phyloP scores from a whole-genome alignment of 2,888 invertebrate species.

The Seira sanloemensis region DNA sequence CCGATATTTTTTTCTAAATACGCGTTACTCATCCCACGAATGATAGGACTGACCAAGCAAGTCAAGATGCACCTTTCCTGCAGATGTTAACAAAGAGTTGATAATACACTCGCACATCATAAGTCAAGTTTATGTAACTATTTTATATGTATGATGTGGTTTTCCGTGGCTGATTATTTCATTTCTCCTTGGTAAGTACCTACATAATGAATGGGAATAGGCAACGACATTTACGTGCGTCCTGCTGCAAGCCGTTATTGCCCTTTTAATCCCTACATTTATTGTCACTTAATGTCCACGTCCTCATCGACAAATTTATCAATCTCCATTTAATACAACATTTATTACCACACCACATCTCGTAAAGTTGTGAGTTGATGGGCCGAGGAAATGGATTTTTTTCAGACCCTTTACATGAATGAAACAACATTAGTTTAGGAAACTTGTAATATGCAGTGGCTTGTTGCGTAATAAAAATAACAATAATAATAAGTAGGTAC shows the following conservation, averaged over 20 bases:
- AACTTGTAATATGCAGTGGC: not conserved
- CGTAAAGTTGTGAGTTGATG: conserved; percentile 35
- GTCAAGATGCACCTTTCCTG: too few species aligned
- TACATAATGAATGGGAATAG: not conserved
- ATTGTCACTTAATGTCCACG: not conserved
- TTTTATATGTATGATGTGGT: too few species aligned
- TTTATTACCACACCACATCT: conserved; percentile 20
- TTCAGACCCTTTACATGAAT: conserved; percentile 27
- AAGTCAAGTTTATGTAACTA: too few species aligned
- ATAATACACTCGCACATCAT: too few species aligned
- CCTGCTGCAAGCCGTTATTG: not conserved
- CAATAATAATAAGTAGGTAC: conserved; percentile 15
- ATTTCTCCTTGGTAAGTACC: too few species aligned
- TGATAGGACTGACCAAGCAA: too few species aligned
- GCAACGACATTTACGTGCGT: too few species aligned
- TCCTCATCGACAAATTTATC: conserved; percentile 20
- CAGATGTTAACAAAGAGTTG: too few species aligned
- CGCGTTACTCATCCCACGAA: too few species aligned
- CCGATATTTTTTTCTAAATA: too few species aligned
- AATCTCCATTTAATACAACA: conserved; percentile 19
- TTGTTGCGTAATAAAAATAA: conserved; percentile 10
- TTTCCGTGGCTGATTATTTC: too few species aligned
- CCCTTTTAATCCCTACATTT: not conserved
- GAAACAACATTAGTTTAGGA: not conserved
- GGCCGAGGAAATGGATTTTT: conserved; percentile 28